phyloP scores from a whole-genome alignment of 2,113 vertebrate species.

The Irena cyanogastra region DNA sequence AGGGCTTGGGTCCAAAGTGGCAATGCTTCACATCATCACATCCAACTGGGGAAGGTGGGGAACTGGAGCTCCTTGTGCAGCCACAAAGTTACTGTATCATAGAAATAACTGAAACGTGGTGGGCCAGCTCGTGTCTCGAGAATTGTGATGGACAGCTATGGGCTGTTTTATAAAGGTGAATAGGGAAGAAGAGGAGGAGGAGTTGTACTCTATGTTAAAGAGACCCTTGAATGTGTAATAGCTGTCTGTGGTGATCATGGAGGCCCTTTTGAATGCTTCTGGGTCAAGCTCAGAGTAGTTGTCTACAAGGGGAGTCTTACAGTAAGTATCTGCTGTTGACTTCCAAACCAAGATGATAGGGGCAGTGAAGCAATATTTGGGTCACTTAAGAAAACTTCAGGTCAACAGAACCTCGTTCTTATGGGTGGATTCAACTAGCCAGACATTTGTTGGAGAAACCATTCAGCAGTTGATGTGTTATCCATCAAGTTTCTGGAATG shows the following conservation, averaged over 20 bases:
- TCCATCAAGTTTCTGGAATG: neutral
- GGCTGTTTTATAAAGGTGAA: neutral
- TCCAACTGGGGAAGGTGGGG: neutral
- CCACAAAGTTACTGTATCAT: neutral
- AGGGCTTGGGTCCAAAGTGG: neutral
- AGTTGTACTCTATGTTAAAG: neutral
- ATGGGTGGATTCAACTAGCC: neutral
- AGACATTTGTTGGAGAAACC: neutral
- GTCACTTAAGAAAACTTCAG: neutral
- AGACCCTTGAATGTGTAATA: neutral
- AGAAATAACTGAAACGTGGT: neutral
- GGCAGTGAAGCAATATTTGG: neutral
- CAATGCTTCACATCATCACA: neutral
- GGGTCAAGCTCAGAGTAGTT: neutral
- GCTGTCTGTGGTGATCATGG: neutral
- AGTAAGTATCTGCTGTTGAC: neutral
- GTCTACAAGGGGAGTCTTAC: no score
- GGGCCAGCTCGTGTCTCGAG: neutral
- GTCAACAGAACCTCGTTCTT: neutral
- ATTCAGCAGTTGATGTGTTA: neutral
- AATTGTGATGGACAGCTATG: neutral
- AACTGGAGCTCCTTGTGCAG: neutral
- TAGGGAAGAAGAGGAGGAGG: neutral
- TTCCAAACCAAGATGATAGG: neutral
- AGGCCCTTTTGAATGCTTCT: neutral